Evolutionary conservation across 2,113 vertebrate species (phyloP), one percentile per base, ranked within the genome.

Genomic region (Onychostoma macrolepis): DNA sequence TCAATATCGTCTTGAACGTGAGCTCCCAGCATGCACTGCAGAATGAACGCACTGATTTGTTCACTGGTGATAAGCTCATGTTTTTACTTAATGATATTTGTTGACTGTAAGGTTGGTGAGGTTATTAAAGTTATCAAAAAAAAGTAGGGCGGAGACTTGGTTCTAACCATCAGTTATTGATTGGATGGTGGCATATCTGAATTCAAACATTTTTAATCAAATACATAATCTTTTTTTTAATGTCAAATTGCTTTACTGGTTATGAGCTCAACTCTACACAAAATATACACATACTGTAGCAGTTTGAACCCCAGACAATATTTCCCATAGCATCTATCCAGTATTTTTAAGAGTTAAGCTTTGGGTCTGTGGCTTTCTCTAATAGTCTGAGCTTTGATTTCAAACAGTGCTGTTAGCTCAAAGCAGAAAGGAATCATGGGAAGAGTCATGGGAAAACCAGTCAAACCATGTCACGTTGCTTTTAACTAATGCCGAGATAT

Each of bases 341-440:
- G 36, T 28, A 28, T 43, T 81, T 26, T 81, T 75, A 63, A 43
- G 56, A 26, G 79, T 65, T 58, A 65, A 75, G 41, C 11, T 75
- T 75, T 75, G 24, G 24, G 24, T 75, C 41, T 26, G 6, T 45
- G 24, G 72, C 38, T 43, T n/a, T 43, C 7, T 65, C 13, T 33
- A 65, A 63, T 4, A 26, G 13, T 26, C 33, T 26, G 9, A 19
- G 24, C 79, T 65, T 81, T 81, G 79, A 81, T 65, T 81, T 43
- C 79, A 81, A 81, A 81, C 36, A 63, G 79, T 19, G 36, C n/a
- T 65, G 38, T 6, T 81, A 81, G 36, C 58, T 65, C 36, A 63
- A 80, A 43, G 56, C 36, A 80, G 50, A 58, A 81, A 26, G 12
- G 78, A n/a, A 63, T 80, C 33, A 80, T 58, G 78, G 21, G 24